Percentiles rank a stretch among this genome's conserved stretches.
Conservation (phyloP, 2,113 vertebrate species). For the Anguilla japonica region DNA sequence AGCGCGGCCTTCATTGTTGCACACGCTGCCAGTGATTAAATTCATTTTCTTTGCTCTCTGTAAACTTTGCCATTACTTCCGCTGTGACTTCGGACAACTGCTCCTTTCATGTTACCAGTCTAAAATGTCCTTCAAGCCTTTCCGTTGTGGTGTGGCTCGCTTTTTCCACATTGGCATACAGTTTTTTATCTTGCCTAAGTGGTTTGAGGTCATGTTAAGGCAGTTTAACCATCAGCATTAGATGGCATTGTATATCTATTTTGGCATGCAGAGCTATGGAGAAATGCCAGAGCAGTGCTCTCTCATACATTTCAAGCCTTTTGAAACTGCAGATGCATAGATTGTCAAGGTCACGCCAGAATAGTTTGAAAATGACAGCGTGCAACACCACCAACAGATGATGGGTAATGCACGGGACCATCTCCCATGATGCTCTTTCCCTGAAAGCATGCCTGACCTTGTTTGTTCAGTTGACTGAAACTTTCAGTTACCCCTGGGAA, state of each 20-base stretch:
- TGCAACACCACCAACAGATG: no score
- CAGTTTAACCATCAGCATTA: conserved; percentile 39
- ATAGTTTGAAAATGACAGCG: no score
- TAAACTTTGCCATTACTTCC: not conserved
- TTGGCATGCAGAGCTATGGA: not conserved
- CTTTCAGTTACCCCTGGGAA: conserved; percentile 80
- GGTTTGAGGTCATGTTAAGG: not conserved
- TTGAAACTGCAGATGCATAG: not conserved
- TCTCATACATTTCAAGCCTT: not conserved
- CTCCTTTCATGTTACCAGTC: conserved; percentile 8
- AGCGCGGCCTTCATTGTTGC: conserved; percentile 58
- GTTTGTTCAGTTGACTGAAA: conserved; percentile 74
- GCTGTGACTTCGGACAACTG: not conserved
- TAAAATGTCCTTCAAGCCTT: not conserved
- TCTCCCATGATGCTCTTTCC: not conserved
- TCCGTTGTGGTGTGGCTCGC: not conserved
- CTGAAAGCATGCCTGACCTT: conserved; percentile 16
- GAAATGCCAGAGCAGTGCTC: not conserved
- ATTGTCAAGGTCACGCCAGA: no score
- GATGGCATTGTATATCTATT: conserved; percentile 16
- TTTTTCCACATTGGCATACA: no score
- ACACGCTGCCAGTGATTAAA: conserved; percentile 62
- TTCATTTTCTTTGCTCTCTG: conserved; percentile 57
- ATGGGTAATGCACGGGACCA: no score
- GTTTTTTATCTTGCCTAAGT: not conserved